Base-by-base conservation (phyloP, 2,797 vertebrate genomes). In the Delichon dasypus region DNA sequence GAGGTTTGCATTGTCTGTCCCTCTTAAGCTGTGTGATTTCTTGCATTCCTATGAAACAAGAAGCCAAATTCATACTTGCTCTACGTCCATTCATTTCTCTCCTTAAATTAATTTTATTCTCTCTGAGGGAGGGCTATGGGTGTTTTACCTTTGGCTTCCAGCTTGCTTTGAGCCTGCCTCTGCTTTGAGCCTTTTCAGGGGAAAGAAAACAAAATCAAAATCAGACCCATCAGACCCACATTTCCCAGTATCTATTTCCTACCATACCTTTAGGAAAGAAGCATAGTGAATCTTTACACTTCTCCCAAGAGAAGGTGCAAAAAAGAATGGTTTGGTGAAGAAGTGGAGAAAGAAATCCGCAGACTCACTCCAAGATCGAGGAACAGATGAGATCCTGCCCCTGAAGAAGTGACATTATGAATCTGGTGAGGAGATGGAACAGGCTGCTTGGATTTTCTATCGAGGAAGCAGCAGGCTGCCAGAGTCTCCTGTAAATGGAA, bases 391-490 rank as follows among this genome's bases (percentile, higher is more conserved):
- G 60, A 74, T 78, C 50, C 30, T 51, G 22, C 23, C 38, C 48
- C 62, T 68, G 54, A 84, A 89, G 78, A 60, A 81, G 66, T 64
- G 68, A 89, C 76, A 76, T 57, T 57, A 5, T 23, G 62, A 86
- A 72, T 75, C 79, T 61, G 34, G 42, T 74, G 82, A 92, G 38
- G 93, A 92, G 86, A 51, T 85, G 85, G 47, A 94, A 57, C 79
- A 88, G 85, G 50, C 53, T 85, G 78, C 42, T 88, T 53, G 76
- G 88, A 81, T 88, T 94, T 89, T 91, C 89, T 68, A 6, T 78
- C 72, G 75, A 80, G 93, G 89, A 95, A 94, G 79, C 73, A 83
- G 34, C 72, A 93, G 79, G 38, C 68, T 94, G 79, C 72, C 95
- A 94, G 62, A 94, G 25, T 14, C 47, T 81, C 82, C 67, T 72